A percentile compares a stretch with the other conserved stretches of the same genome.
These are phyloP conservation scores for Tragelaphus strepsiceros DNA, from an alignment of 2,113 vertebrate species.

Conservation along the genomic window DNA sequence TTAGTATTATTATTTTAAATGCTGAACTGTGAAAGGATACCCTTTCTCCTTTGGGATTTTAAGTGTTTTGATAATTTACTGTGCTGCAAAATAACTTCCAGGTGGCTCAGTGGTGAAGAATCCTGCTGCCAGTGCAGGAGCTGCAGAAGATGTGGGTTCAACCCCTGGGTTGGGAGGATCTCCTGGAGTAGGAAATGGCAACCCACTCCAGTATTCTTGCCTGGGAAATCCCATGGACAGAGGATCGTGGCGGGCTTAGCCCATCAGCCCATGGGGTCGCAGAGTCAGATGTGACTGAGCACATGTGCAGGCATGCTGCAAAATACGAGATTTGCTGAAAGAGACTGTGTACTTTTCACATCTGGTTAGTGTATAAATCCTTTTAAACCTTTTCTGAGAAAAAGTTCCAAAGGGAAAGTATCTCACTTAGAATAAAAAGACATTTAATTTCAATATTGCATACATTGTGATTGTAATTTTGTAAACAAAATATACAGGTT, in stretches of 20 bases:
- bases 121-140: background rate
- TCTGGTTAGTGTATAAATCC: background rate
- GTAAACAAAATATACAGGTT: background rate
- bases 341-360: background rate
- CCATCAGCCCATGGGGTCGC: background rate
- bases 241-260: background rate
- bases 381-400: background rate
- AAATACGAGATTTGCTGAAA: background rate
- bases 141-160: background rate
- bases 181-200: background rate
- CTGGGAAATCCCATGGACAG: background rate
- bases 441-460: background rate
- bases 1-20: background rate
- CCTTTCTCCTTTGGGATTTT: background rate
- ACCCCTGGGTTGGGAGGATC: background rate
- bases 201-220: background rate
- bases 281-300: background rate
- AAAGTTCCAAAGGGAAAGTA: background rate
- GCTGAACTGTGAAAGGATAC: background rate
- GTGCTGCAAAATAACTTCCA: background rate
- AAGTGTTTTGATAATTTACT: background rate
- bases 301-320: background rate
- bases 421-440: background rate
- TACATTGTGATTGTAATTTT: background rate
- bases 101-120: background rate